Percentiles rank a stretch among this genome's conserved stretches.
Conservation (phyloP, 2,113 vertebrate species). For the Desmodus rotundus region DNA sequence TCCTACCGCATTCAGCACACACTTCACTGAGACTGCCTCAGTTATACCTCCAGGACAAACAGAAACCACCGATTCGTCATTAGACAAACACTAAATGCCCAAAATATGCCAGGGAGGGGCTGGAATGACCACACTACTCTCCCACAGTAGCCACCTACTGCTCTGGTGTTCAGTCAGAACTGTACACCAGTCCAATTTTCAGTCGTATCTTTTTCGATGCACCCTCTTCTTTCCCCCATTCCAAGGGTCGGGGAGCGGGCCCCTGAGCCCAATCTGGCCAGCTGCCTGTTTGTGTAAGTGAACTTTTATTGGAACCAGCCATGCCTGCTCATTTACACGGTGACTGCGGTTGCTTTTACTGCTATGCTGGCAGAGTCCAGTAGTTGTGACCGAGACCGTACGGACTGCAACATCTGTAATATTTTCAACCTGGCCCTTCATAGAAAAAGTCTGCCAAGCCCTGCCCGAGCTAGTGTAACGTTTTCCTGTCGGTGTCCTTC, state of each 20-base stretch:
- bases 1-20: neutral
- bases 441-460: neutral
- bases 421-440: neutral
- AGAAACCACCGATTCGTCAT: neutral
- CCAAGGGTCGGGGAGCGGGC: neutral
- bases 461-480: neutral
- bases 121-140: neutral
- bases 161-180: neutral
- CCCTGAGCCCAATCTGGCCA: neutral
- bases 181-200: neutral
- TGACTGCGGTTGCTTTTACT: neutral
- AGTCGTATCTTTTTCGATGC: neutral
- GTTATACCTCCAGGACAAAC: neutral
- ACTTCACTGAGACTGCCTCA: neutral
- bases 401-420: neutral
- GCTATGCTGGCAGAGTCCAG: neutral
- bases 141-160: neutral
- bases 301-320: neutral
- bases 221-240: neutral
- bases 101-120: neutral
- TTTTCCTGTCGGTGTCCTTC: neutral
- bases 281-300: neutral
- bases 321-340: neutral
- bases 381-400: neutral
- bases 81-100: neutral